Base-by-base conservation (phyloP, 2,797 vertebrate genomes). In the Fistularia tabacaria region DNA sequence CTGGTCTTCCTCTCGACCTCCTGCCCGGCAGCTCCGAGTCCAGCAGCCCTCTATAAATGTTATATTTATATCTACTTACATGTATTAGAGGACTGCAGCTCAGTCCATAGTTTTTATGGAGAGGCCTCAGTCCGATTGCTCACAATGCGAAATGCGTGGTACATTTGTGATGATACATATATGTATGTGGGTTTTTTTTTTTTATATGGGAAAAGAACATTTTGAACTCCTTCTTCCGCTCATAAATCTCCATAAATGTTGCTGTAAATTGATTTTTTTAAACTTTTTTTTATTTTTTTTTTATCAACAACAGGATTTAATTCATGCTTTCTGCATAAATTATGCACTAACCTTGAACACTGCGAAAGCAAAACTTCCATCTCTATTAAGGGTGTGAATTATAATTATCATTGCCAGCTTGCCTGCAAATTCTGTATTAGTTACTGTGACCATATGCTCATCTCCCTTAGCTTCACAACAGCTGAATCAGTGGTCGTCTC, bases 401-500 rank as follows among this genome's bases (percentile, higher is more conserved):
- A 66, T 79, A 81, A 85, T 84, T 80, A 82, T 84, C 80, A 79
- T 82, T 59, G 72, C 76, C 15, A 40, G 54, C 46, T 57, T 57
- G 55, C 46, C 7, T 38, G 55, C 40, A 11, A 77, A 70, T 80
- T 65, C 64, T 60, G 73, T 66, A 53, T 77, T 77, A 69, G 76
- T 81, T 71, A 62, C 68, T 53, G 46, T 36, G 57, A 63, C 82
- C 85, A 85, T 87, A 89, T 86, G 86, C 74, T 86, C 71, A 42
- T 80, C 51, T 80, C 83, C 71, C 73, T 69, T 59, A 54, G 76
- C 67, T 74, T 78, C 76, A 52, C 78, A 79, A 68, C 80, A 81
- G 84, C 85, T 83, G 82, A 87, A 81, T 86, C 73, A 77, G 73
- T 79, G 74, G 64, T 69, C 38, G 66, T 82, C 76, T 84, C 77